These are phyloP conservation scores for Ptiloglossa arizonensis DNA, from an alignment of 1,140 invertebrate genomes.

Conservation along the genomic window DNA sequence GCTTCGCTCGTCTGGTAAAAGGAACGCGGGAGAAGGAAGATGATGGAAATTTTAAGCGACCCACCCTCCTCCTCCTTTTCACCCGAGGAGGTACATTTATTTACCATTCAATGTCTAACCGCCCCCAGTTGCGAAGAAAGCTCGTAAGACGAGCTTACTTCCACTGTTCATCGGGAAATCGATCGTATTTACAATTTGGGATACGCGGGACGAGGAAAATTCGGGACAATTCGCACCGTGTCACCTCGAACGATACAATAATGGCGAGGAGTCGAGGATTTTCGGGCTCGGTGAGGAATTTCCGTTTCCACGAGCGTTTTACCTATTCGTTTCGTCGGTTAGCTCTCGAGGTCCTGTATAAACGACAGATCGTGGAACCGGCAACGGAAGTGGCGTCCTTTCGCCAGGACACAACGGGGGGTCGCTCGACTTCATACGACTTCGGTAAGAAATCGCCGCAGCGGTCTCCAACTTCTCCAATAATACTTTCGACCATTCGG, in stretches of 20 bases:
- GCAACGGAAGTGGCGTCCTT: neutral
- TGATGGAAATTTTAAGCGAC: neutral
- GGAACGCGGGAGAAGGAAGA: neutral
- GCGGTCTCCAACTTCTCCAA: constrained; percentile 53
- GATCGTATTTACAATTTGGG: too few species aligned
- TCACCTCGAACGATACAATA: too few species aligned
- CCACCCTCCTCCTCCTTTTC: neutral
- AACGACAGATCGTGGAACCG: neutral
- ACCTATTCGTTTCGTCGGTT: too few species aligned
- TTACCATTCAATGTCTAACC: neutral
- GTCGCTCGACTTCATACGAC: constrained; percentile 29
- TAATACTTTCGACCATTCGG: constrained; percentile 52
- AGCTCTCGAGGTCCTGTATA: too few species aligned
- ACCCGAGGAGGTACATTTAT: neutral
- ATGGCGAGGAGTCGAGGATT: too few species aligned
- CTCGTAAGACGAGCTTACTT: too few species aligned
- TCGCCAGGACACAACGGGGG: constrained; percentile 4
- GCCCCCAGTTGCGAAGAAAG: too few species aligned
- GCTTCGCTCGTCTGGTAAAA: neutral
- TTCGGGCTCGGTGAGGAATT: too few species aligned
- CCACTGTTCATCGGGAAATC: too few species aligned
- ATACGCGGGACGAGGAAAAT: too few species aligned
- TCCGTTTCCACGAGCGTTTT: too few species aligned
- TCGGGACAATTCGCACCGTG: too few species aligned
- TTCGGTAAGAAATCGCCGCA: constrained; percentile 44